Evolutionary conservation across 2,888 invertebrate species (phyloP), one percentile per base, ranked within the genome.

Genomic region (Nomada hirtipes): DNA sequence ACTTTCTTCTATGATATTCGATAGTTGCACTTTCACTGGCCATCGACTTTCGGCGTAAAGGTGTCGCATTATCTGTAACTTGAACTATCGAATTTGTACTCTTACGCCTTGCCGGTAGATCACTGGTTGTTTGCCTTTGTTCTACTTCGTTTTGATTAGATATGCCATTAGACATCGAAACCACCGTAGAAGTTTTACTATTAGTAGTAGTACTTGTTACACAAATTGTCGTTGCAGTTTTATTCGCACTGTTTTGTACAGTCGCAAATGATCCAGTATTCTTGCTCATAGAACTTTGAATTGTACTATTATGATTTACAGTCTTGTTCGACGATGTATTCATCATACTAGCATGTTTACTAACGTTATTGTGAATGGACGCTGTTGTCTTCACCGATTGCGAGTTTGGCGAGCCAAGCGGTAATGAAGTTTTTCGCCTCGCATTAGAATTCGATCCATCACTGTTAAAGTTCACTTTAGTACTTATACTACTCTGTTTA

Each of bases 21-120:
- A 83, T 87, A 67, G 76, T 89, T 44, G 76, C 80, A 60, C 42
- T 86, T 53, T 89, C 88, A 80, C 94, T 94, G 4, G 95, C 95
- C 36, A 95, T 95, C 0, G 95, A 95, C 93, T 95, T 95, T 87
- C 95, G 94, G 52, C 95, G 91, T 82, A 95, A 93, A 7, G 94
- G 93, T 1, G 94, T 94, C 0, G 89, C 60, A 91, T 94, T 7
- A 91, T 90, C 7, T 11, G 73, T 77, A 53, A 77, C 69, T 64
- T 86, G 85, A 69, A 86, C 86, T 47, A 91, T 84, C 2, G 91
- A 90, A 76, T 91, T 92, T 64, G 92, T 91, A 86, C 93, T 94
- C 82, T 93, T 93, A 78, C 93, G 92, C 68, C 92, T 87, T 26
- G 87, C 88, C 23, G 91, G 88, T 65, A 84, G 68, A 13, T 91